These are phyloP conservation scores for Poicephalus gulielmi DNA, from an alignment of 2,113 vertebrate species.

Conservation along the genomic window DNA sequence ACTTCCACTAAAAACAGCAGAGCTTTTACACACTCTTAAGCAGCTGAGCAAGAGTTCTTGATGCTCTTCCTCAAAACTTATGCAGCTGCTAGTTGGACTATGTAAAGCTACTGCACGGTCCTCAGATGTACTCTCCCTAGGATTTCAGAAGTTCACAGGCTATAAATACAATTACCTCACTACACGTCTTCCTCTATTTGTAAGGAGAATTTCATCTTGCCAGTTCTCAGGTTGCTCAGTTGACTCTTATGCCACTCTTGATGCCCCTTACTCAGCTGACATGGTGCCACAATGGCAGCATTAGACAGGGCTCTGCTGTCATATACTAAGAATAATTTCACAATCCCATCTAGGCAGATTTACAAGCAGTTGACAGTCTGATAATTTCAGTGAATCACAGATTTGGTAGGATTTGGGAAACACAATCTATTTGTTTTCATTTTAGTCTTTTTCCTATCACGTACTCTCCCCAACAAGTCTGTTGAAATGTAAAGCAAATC, in stretches of 20 bases:
- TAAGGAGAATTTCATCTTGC: not conserved
- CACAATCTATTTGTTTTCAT: constrained; percentile 26
- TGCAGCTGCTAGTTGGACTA: not conserved
- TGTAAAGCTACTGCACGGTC: not conserved
- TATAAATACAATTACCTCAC: constrained; percentile 25
- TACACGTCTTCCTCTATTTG: not conserved
- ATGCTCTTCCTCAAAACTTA: not conserved
- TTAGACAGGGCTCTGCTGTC: constrained; percentile 9
- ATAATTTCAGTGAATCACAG: constrained; percentile 3
- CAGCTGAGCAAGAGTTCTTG: not conserved
- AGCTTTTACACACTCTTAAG: not conserved
- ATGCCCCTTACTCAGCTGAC: constrained; percentile 21
- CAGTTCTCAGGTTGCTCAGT: constrained; percentile 20
- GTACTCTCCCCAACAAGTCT: not conserved
- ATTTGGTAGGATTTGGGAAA: constrained; percentile 29
- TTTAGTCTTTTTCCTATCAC: not conserved
- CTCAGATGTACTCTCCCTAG: not conserved
- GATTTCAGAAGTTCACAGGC: not conserved
- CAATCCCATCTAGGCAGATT: constrained; percentile 11
- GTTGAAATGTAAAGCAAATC: constrained; percentile 17
- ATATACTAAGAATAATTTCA: not conserved
- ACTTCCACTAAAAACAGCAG: not conserved
- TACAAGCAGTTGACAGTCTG: constrained; percentile 49
- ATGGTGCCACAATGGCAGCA: not conserved
- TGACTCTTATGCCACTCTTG: not conserved